Evolutionary conservation across 2,113 vertebrate species (phyloP), one percentile per base, ranked within the genome.

Genomic region (Myotis brandtii): DNA sequence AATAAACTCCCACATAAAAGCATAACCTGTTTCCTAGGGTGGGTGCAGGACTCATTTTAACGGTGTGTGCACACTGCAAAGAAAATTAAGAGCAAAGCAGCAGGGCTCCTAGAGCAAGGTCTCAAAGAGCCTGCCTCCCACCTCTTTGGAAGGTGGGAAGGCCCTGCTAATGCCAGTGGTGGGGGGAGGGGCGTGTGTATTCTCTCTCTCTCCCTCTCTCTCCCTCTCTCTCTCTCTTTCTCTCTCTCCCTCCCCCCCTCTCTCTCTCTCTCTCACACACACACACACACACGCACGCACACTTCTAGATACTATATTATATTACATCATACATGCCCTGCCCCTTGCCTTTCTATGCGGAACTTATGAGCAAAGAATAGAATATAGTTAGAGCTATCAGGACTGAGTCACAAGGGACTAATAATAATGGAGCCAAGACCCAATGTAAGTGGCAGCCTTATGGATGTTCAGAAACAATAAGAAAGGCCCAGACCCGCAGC

Each of bases 151-250:
- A 20, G 9, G 9, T 5, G 6, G 3, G 4, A 2, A 37, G 70
- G 23, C 17, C 21, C 62, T 4, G 37, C 8, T 27, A 23, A 9
- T 5, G 43, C 11, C 46, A 0, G 0, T 1, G 9, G n/a, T 3
- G 2, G 5, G 11, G 6, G 18, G 9, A 32, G 40, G 20, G 2
- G 30, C 0, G 0, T 14, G 59, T 0, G 0, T 20, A 0, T 3
- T 9, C 52, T 16, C 1, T 4, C 27, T 52, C 21, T 12, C 25
- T 32, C 48, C 13, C 48, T 11, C 48, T 11, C 11, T 6, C 40
- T 40, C 40, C 4, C 40, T 4, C 3, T 0, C 18, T 2, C 4
- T 27, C 73, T 23, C 7, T 37, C 50, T 21, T 1, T 6, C 27
- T 64, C 23, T 18, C 27, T n/a, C 56, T 62, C 56, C 9, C 59